A percentile compares a stretch with the other conserved stretches of the same genome.
Evolutionary conservation across 2,113 vertebrate genomes (phyloP).

Genomic region (Scatophagus argus): DNA sequence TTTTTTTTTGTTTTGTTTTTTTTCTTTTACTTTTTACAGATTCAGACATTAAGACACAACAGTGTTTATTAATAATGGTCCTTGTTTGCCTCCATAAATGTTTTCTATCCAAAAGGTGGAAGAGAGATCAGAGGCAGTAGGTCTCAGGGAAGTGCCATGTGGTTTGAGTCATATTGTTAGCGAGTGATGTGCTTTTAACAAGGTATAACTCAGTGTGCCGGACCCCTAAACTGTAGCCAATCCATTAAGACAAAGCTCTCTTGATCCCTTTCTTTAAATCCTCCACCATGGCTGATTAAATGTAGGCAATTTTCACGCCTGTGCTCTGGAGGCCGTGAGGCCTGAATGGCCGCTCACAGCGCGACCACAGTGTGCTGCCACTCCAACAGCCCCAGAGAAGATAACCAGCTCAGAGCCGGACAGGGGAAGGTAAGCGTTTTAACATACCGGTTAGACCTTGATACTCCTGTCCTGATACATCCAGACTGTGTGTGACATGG

Average conservation of each 20-base stretch:
- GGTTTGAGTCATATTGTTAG: conserved; percentile 77
- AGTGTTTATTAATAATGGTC: too few relatives aligned
- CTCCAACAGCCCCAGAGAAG: conserved; percentile 44
- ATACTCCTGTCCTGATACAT: background rate
- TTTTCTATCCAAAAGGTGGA: background rate
- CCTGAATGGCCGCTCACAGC: conserved; percentile 76
- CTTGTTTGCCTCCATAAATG: too few relatives aligned
- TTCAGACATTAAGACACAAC: too few relatives aligned
- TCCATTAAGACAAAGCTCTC: conserved; percentile 81
- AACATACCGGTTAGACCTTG: background rate
- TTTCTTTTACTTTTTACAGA: too few relatives aligned
- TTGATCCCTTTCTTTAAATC: conserved; percentile 78
- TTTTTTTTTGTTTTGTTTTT: too few relatives aligned
- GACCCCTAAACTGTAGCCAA: conserved; percentile 79
- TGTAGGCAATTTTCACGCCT: conserved; percentile 81
- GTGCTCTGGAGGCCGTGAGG: conserved; percentile 55
- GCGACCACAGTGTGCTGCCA: conserved; percentile 60
- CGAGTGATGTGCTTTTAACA: conserved; percentile 69
- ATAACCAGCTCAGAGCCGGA: conserved; percentile 22
- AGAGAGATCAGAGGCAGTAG: conserved; percentile 18
- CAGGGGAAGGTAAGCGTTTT: conserved; percentile 5
- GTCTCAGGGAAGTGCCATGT: conserved; percentile 64
- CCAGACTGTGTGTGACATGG: background rate
- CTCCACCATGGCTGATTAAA: conserved; percentile 82
- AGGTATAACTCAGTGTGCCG: conserved; percentile 68